phyloP scores from a whole-genome alignment of 2,888 invertebrate genomes.

The Andrena fulva region DNA sequence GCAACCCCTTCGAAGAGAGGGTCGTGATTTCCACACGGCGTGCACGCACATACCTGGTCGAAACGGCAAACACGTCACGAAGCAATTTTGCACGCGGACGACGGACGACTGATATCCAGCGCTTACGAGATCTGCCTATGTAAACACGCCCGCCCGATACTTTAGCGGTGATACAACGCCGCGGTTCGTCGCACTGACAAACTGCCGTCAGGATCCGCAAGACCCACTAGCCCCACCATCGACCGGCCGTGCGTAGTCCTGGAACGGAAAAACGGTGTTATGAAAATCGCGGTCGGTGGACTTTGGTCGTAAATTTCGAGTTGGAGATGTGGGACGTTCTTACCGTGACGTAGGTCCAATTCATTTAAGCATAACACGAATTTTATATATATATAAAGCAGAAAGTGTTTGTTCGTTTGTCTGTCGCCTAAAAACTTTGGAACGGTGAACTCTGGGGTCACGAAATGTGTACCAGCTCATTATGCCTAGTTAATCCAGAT shows the following conservation, averaged over 20 bases:
- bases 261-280: conserved; percentile 28
- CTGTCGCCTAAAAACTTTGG: too few species aligned
- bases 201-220: conserved; percentile 47
- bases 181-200: conserved; percentile 62
- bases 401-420: too few species aligned
- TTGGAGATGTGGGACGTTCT: not conserved
- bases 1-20: conserved; percentile 19
- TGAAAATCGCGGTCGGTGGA: conserved; percentile 23
- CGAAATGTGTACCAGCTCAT: too few species aligned
- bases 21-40: conserved; percentile 31
- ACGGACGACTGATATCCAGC: conserved; percentile 68
- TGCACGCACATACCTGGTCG: conserved; percentile 12
- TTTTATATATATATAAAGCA: too few species aligned
- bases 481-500: too few species aligned
- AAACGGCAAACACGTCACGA: conserved; percentile 72
- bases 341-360: too few species aligned
- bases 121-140: conserved; percentile 71
- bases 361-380: too few species aligned
- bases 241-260: not conserved
- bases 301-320: conserved; percentile 5
- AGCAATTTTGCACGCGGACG: conserved; percentile 68
- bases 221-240: conserved; percentile 25
- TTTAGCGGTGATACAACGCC: conserved; percentile 60
- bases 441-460: too few species aligned
- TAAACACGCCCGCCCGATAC: conserved; percentile 69